phyloP scores from a whole-genome alignment of 2,888 invertebrate genomes.

The Autographa pulchrina region DNA sequence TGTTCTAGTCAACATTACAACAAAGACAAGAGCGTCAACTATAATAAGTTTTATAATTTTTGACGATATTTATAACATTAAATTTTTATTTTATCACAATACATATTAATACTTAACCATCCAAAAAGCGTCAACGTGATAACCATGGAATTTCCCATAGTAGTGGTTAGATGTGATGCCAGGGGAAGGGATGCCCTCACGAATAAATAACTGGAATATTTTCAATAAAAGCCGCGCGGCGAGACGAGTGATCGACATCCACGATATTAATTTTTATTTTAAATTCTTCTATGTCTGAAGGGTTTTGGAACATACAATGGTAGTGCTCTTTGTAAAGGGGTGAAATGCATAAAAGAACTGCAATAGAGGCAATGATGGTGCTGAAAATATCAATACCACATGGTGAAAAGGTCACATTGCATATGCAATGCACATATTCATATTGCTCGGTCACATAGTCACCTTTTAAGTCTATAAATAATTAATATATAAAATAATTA shows the following conservation, averaged over 20 bases:
- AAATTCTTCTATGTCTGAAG: constrained; percentile 38
- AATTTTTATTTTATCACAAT: neutral
- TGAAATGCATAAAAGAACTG: too few species aligned
- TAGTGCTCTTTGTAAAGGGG: neutral
- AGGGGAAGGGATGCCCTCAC: constrained; percentile 58
- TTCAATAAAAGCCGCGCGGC: constrained; percentile 58
- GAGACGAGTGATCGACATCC: constrained; percentile 50
- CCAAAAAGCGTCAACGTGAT: neutral
- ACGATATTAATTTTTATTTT: constrained; percentile 45
- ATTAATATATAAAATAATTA: too few species aligned
- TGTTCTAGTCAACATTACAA: too few species aligned
- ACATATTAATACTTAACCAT: neutral
- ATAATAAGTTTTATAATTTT: too few species aligned
- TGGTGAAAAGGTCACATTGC: too few species aligned
- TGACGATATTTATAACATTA: too few species aligned
- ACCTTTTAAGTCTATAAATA: too few species aligned
- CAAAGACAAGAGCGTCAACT: too few species aligned
- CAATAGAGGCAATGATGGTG: too few species aligned
- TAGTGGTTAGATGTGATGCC: constrained; percentile 27
- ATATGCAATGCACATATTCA: too few species aligned
- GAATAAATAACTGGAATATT: constrained; percentile 63
- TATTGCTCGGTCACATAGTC: too few species aligned
- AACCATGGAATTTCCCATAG: constrained; percentile 23
- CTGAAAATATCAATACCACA: too few species aligned
- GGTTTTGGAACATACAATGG: constrained; percentile 10